These are phyloP conservation scores for Tylochromis polylepis DNA, from an alignment of 2,113 vertebrate species.

Conservation along the genomic window DNA sequence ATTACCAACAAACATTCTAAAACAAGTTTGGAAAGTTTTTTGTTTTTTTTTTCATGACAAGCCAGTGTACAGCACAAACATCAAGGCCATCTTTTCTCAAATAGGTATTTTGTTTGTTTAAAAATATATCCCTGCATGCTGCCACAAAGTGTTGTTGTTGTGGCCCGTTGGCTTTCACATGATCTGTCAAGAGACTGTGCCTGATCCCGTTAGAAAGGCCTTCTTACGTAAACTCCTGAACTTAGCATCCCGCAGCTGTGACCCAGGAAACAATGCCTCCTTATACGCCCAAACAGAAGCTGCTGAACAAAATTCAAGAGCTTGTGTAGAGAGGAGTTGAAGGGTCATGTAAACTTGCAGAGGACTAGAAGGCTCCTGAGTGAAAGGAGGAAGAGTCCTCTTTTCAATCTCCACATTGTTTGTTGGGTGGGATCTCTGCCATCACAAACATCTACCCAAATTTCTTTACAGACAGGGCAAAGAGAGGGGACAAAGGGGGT, in stretches of 20 bases:
- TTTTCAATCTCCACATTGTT: constrained; percentile 60
- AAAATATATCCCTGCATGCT: constrained; percentile 46
- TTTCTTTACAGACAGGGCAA: constrained; percentile 51
- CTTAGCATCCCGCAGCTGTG: constrained; percentile 55
- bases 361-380: constrained; percentile 52
- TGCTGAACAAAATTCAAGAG: constrained; percentile 55
- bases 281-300: constrained; percentile 64
- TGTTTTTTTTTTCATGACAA: constrained; percentile 37
- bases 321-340: constrained; percentile 65
- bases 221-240: constrained; percentile 62
- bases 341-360: constrained; percentile 75
- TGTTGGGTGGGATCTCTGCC: constrained; percentile 58
- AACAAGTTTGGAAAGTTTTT: constrained; percentile 35
- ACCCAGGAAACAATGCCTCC: constrained; percentile 62
- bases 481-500: constrained; percentile 50
- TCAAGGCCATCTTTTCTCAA: constrained; percentile 36
- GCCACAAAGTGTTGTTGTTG: constrained; percentile 45
- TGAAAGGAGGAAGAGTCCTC: constrained; percentile 64
- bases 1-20: constrained; percentile 58
- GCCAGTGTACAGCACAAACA: constrained; percentile 30
- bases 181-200: constrained; percentile 36
- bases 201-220: constrained; percentile 46
- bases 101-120: constrained; percentile 38
- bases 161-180: constrained; percentile 58
- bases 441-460: constrained; percentile 62